Evolutionary conservation across 1,140 invertebrate species (phyloP).

Genomic region (Limonius californicus): DNA sequence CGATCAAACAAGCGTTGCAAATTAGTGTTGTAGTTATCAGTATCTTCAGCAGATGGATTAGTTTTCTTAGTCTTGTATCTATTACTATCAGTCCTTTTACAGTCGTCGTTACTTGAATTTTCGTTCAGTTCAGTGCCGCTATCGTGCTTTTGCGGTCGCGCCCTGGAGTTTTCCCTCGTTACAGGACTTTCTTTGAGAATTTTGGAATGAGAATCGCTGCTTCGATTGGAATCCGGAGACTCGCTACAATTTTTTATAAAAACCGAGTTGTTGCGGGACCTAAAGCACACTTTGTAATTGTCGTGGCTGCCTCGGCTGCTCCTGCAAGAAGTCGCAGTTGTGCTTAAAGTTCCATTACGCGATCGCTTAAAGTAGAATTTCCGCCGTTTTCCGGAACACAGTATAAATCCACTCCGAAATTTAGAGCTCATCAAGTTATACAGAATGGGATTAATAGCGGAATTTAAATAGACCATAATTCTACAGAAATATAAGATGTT

Average conservation of each 20-base stretch:
- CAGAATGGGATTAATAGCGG: conserved; percentile 76
- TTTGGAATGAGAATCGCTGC: conserved; percentile 30
- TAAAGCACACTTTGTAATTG: conserved; percentile 39
- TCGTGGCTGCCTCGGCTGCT: conserved; percentile 47
- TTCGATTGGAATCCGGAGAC: conserved; percentile 37
- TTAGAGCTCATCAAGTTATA: conserved; percentile 85
- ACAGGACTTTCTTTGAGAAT: conserved; percentile 25
- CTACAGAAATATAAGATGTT: conserved; percentile 76
- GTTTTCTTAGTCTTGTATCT: background rate
- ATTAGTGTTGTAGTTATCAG: background rate
- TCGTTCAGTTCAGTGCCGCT: background rate
- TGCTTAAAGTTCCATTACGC: conserved; percentile 49
- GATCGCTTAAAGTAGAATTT: conserved; percentile 35
- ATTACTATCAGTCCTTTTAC: background rate
- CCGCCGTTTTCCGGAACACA: conserved; percentile 56
- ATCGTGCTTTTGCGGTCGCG: conserved; percentile 2
- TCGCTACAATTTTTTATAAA: conserved; percentile 38
- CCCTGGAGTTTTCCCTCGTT: background rate
- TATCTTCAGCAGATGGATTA: background rate
- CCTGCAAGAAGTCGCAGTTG: conserved; percentile 49
- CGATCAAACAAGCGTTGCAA: conserved; percentile 5
- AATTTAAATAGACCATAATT: conserved; percentile 83
- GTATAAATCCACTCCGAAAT: conserved; percentile 71
- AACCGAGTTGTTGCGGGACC: conserved; percentile 37
- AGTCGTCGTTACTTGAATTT: background rate